Evolutionary conservation across 2,113 vertebrate genomes (phyloP).

Genomic region (Sakesphorus luctuosus): DNA sequence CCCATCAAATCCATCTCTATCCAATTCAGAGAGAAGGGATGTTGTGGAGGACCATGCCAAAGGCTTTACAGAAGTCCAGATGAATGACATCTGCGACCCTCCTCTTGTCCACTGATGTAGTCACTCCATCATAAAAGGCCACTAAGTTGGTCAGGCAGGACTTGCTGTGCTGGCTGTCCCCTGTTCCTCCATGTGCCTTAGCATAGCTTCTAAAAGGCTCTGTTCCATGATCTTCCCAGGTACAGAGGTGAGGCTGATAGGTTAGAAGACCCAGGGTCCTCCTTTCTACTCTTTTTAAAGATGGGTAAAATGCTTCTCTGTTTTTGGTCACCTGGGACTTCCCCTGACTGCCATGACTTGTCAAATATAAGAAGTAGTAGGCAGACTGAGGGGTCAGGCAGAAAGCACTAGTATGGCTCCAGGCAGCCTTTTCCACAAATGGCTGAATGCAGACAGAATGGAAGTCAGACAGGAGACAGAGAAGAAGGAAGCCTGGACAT

Average conservation of each 20-base stretch:
- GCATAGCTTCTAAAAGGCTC: background rate
- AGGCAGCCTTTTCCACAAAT: background rate
- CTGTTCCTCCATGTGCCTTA: background rate
- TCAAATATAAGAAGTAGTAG: background rate
- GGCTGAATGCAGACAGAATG: background rate
- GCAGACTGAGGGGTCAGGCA: background rate
- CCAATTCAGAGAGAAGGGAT: background rate
- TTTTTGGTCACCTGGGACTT: background rate
- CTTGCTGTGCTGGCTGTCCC: background rate
- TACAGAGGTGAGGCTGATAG: background rate
- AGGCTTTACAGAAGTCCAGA: background rate
- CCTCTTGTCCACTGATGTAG: background rate
- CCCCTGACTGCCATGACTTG: background rate
- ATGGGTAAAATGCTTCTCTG: background rate
- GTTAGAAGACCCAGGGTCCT: background rate
- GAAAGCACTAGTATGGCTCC: background rate
- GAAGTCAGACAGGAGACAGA: background rate
- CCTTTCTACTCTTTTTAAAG: background rate
- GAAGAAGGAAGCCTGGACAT: background rate
- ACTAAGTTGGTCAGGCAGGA: background rate
- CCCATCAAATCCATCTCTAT: background rate
- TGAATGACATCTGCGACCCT: background rate
- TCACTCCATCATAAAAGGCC: background rate
- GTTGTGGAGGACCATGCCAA: background rate
- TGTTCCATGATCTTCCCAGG: background rate